Percentiles rank a stretch among this genome's conserved stretches.
Evolutionary conservation across 2,113 vertebrate genomes (phyloP).

Genomic region (cat (Felis catus)): DNA sequence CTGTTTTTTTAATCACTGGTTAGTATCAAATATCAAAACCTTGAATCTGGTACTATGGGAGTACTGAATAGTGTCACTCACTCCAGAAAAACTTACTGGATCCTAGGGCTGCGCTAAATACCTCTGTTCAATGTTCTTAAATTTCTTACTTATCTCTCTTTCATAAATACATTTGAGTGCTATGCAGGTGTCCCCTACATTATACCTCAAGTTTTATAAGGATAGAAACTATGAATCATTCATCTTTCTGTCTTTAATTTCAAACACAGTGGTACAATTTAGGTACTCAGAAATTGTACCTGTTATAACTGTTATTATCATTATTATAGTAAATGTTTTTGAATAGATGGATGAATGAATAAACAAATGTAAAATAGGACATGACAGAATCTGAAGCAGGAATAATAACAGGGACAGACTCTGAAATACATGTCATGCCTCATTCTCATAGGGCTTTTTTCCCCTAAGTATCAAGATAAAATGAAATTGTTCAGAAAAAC

Average conservation of each 20-base stretch:
- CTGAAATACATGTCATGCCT: not conserved
- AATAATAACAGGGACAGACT: not conserved
- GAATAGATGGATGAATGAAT: not conserved
- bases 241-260: conserved; percentile 18
- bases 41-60: not conserved
- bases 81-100: not conserved
- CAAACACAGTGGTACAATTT: not conserved
- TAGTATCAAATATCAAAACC: not conserved
- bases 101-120: not conserved
- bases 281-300: not conserved
- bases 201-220: not conserved
- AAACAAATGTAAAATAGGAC: not conserved
- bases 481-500: not conserved
- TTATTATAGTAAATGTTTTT: not conserved
- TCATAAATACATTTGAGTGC: not conserved
- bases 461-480: not conserved
- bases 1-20: not conserved
- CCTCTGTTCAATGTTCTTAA: not conserved
- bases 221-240: not conserved
- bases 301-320: not conserved
- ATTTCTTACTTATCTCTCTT: not conserved
- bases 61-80: not conserved
- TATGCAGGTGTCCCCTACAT: not conserved
- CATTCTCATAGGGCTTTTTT: not conserved
- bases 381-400: not conserved